Percentiles rank a stretch among this genome's conserved stretches.
Conservation (phyloP, 64 coral and sea anemone genomes). For the Montipora cactus region DNA sequence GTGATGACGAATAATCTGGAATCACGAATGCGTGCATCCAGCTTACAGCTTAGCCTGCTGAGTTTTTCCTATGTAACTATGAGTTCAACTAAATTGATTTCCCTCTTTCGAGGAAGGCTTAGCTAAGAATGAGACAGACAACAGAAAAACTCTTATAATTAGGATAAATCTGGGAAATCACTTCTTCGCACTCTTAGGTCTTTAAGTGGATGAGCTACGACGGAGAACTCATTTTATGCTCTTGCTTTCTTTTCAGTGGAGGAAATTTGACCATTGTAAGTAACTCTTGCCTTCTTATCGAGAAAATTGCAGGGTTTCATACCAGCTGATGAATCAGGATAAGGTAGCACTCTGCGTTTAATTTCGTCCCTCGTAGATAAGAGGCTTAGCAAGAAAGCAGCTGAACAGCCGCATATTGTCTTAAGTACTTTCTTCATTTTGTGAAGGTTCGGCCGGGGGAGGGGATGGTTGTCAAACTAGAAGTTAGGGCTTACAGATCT, state of each 20-base stretch:
- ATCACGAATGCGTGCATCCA: background rate
- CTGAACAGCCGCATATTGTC: background rate
- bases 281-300: background rate
- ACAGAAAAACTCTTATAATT: background rate
- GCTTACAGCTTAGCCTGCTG: background rate
- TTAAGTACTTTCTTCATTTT: background rate
- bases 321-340: constrained; percentile 25
- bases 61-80: no score
- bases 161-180: background rate
- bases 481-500: background rate
- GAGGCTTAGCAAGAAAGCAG: background rate
- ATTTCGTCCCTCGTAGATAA: constrained; percentile 17
- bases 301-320: background rate
- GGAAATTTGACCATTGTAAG: constrained; percentile 9
- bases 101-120: background rate
- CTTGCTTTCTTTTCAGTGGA: background rate
- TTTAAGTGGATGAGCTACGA: no score
- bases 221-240: background rate
- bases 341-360: background rate
- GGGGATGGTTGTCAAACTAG: background rate
- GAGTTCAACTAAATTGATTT: no score
- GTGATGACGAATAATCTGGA: background rate
- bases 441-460: background rate
- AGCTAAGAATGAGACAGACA: background rate
- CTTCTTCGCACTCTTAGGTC: background rate